Conservation (phyloP, 2,797 vertebrate species). For the Eulemur rubriventer region DNA sequence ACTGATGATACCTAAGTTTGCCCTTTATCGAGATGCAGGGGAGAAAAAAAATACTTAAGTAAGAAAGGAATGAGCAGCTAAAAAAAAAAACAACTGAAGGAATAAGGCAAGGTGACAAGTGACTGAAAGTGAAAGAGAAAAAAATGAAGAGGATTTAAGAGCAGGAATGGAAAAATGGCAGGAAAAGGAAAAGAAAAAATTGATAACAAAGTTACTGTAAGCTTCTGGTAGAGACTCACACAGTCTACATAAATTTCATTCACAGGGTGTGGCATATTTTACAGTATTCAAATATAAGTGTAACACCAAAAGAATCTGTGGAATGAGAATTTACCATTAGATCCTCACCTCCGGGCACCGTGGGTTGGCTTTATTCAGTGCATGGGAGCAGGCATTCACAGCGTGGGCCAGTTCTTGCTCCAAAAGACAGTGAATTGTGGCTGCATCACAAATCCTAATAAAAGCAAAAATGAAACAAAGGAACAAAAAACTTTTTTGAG, state of each 20-base stretch:
- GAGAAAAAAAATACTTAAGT: not conserved
- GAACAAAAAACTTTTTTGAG: not conserved
- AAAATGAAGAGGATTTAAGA: not conserved
- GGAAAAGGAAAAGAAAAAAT: not conserved
- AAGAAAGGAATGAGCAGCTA: not conserved
- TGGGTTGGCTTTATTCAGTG: constrained; percentile 97
- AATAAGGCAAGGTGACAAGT: not conserved
- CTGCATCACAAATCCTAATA: constrained; percentile 97
- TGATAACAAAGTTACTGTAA: not conserved
- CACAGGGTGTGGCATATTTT: not conserved
- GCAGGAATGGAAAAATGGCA: not conserved
- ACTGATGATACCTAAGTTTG: not conserved
- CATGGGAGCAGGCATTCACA: constrained; percentile 97
- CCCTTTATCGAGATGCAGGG: not conserved
- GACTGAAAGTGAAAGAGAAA: not conserved
- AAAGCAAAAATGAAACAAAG: constrained; percentile 31
- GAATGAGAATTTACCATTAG: constrained; percentile 64
- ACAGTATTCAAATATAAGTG: not conserved
- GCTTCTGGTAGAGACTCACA: not conserved
- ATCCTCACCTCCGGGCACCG: constrained; percentile 94
- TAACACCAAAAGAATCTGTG: constrained; percentile 14
- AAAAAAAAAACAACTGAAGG: not conserved
- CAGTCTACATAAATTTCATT: not conserved
- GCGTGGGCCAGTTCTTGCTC: constrained; percentile 99
- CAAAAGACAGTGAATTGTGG: constrained; percentile 94